Evolutionary conservation across 2,113 vertebrate species (phyloP), one percentile per base, ranked within the genome.

Genomic region (Vulpes vulpes): DNA sequence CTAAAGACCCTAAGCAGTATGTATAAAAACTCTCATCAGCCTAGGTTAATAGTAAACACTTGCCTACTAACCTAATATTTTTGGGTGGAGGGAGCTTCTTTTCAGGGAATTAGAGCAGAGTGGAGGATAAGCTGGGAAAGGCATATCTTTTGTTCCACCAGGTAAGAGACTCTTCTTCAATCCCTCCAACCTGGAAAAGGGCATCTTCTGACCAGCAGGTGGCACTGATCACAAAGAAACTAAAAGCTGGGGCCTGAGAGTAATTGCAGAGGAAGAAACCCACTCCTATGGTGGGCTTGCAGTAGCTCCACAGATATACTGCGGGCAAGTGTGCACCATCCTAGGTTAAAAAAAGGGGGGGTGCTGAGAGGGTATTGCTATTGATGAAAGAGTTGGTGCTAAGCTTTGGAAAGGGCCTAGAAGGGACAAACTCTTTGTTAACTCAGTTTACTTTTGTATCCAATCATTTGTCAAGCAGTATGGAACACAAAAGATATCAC

Each of bases 181-280:
- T 86, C 1, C 19, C 82, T 20, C 32, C 57, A 53, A 16, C 2
- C 62, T 74, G 19, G 76, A 91, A 85, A 3, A 14, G 79, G 51
- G 64, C 20, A 59, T 9, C 0, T 89, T 95, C 49, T 91, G 12
- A 89, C 82, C 98, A 97, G 84, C 65, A 97, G 91, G 53, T 93
- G 98, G 96, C 95, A 97, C 14, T 94, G 53, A 96, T 65, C 96
- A 71, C 95, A 88, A 96, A 19, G 65, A 90, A 95, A 95, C 49
- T 57, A 87, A 3, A 91, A 49, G 32, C 19, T 60, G 27, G 23
- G 23, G n/a, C 51, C 8, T 16, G 35, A 62, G 10, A 20, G 20
- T 22, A 38, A 81, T 27, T 84, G 43, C 60, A 22, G 55, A 2
- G 32, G 15, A 93, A 74, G 32, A 82, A 83, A 87, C 69, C 4